Conservation (phyloP, 2,888 invertebrate species). For the Ophion ellenae region DNA sequence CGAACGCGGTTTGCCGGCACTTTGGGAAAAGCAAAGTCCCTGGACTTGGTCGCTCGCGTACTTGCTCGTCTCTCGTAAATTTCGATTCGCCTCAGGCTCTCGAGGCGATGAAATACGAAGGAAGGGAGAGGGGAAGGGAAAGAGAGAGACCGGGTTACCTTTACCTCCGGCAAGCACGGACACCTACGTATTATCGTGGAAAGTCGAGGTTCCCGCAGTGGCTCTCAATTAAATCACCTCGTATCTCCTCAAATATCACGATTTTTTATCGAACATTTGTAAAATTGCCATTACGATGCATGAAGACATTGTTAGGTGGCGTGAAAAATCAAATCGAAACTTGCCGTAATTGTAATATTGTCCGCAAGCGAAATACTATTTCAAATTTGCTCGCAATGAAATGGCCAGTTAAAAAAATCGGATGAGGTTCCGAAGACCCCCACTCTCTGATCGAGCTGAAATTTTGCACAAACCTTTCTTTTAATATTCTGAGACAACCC, state of each 20-base stretch:
- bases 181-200: constrained; percentile 70
- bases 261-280: neutral
- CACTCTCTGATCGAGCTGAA: no score
- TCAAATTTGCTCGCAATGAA: no score
- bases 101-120: constrained; percentile 41
- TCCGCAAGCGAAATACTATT: no score
- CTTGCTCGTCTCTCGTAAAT: constrained; percentile 57
- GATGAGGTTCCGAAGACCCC: no score
- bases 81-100: constrained; percentile 68
- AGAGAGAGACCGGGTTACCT: constrained; percentile 57
- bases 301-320: neutral
- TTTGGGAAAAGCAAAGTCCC: constrained; percentile 65
- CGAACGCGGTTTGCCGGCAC: constrained; percentile 46
- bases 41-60: constrained; percentile 66
- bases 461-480: no score
- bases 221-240: constrained; percentile 32
- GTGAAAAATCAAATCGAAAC: neutral
- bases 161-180: constrained; percentile 61
- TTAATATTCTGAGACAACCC: no score
- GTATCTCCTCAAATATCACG: neutral
- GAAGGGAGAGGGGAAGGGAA: constrained; percentile 7
- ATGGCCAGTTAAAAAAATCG: no score
- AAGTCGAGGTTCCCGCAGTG: constrained; percentile 68
- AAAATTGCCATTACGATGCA: neutral
- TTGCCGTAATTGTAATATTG: neutral